Evolutionary conservation across 1,140 invertebrate species (phyloP).

Genomic region (Maconellicoccus hirsutus): DNA sequence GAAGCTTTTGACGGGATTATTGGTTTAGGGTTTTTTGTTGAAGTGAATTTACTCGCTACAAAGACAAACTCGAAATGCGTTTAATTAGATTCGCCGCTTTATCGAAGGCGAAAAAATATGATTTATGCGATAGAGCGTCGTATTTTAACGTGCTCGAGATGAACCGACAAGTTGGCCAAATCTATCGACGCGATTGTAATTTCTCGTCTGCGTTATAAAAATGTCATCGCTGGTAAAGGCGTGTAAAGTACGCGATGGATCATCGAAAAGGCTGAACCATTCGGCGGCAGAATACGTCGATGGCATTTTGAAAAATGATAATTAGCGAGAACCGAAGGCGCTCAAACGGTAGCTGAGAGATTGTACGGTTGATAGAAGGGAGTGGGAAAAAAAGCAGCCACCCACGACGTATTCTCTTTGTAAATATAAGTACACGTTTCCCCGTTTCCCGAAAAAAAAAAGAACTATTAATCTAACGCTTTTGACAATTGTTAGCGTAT

Average conservation of each 20-base stretch:
- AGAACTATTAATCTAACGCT: slow-evolving; percentile 13
- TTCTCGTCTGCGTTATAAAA: not conserved
- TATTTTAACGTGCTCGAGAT: not conserved
- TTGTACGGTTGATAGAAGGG: not conserved
- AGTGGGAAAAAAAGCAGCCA: not conserved
- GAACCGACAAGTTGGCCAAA: not conserved
- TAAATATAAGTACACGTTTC: not conserved
- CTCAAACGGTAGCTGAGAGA: not conserved
- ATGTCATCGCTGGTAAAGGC: not conserved
- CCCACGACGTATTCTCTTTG: too few species aligned
- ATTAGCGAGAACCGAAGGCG: not conserved
- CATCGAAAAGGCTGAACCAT: too few species aligned
- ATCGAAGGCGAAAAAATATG: not conserved
- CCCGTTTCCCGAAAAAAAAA: not conserved
- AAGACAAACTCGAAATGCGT: too few species aligned
- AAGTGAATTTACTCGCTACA: too few species aligned
- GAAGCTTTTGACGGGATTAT: too few species aligned
- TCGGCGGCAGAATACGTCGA: too few species aligned
- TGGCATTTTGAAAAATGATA: not conserved
- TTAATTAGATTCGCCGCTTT: too few species aligned
- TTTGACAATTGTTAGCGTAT: slow-evolving; percentile 18
- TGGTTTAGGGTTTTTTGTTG: too few species aligned
- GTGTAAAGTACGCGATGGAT: not conserved
- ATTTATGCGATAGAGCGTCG: not conserved
- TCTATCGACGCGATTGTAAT: not conserved